These are phyloP conservation scores for Salmo trutta DNA, from an alignment of 2,797 vertebrate species.

Conservation along the genomic window DNA sequence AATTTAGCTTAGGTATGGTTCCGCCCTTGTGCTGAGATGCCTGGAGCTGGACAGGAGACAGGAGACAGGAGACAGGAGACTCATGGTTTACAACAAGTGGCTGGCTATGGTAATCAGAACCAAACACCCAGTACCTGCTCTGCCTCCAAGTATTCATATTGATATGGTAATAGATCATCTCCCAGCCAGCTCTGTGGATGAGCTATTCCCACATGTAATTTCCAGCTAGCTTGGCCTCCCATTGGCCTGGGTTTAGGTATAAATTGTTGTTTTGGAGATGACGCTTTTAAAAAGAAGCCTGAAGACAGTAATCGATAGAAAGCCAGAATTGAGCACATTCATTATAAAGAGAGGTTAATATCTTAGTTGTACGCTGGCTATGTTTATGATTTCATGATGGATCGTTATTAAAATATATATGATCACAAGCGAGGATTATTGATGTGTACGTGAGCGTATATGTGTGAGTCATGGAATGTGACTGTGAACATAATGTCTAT, in stretches of 20 bases:
- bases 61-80: too few relatives aligned
- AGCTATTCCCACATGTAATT: background rate
- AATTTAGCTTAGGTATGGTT: background rate
- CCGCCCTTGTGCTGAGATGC: background rate
- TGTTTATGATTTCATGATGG: background rate
- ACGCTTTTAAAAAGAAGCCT: background rate
- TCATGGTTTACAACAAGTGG: background rate
- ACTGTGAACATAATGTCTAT: constrained; percentile 34
- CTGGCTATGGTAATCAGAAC: background rate
- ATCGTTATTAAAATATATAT: background rate
- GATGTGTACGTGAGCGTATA: background rate
- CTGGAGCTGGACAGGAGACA: background rate
- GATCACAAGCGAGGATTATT: background rate
- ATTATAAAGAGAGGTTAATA: background rate
- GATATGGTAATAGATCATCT: constrained; percentile 15
- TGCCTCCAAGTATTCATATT: constrained; percentile 21
- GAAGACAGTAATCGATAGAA: background rate
- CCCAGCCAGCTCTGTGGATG: background rate
- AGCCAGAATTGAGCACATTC: background rate
- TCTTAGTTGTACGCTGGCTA: background rate
- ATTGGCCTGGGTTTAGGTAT: background rate
- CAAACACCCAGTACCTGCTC: background rate
- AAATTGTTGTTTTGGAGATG: background rate
- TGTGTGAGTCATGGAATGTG: background rate
- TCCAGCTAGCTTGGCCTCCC: background rate